Evolutionary conservation across 1,140 invertebrate species (phyloP), one percentile per base, ranked within the genome.

Genomic region (Radopholus similis): DNA sequence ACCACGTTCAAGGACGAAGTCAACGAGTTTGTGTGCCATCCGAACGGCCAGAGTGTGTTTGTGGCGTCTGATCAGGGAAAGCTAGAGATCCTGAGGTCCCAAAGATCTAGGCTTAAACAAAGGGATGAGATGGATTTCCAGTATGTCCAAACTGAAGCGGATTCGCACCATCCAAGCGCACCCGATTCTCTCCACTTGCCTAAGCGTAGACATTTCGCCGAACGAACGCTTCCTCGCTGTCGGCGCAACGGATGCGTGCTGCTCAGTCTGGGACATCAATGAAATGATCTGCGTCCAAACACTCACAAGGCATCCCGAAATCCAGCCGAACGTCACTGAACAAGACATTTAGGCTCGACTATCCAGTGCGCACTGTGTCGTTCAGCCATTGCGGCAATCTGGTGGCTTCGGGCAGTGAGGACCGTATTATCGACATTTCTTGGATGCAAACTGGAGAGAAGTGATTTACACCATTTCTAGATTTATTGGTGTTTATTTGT

Each of bases 351-450:
- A 69, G 67, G 26, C 54, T 73, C 13, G 72, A 74, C 54, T 74
- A 76, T 64, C 69, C 72, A 15, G 63, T 74, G 18, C 64, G 73
- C 13, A 67, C 63, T 26, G 68, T 74, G 13, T 75, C 73, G 1
- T 75, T 72, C 53, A 72, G 67, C 23, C 73, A 74, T 34, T 75
- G 73, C 32, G 38, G 69, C n/a, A 75, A 74, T 47, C 21, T 74
- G 34, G 35, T 74, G 21, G 72, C 72, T 30, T 55, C 32, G 35
- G 72, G 72, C 9, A 64, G 59, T 49, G 72, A 74, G 47, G 72
- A 74, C 42, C 38, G 63, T 13, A 26, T 57, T 13, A 76, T 74
- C n/a, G 72, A 74, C 47, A 69, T 74, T 73, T 66, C 73, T 9
- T 74, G 73, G 73, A 28, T 53, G 47, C 42, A 23, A 4, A 71